Percentiles rank a stretch among this genome's conserved stretches.
phyloP scores from a whole-genome alignment of 2,113 vertebrate genomes.

The Hassar affinis region DNA sequence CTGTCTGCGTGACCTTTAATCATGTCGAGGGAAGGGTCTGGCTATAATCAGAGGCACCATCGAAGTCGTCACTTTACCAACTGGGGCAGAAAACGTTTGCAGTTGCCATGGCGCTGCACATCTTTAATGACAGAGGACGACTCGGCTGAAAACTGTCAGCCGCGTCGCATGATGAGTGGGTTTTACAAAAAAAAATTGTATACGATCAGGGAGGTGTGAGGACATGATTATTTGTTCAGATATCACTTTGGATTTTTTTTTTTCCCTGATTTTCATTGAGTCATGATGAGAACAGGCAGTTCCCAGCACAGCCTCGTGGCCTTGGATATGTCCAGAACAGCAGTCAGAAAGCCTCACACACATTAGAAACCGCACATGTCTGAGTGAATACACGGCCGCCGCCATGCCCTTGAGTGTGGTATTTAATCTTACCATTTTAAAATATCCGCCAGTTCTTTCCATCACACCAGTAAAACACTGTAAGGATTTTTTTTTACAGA shows the following conservation, averaged over 20 bases:
- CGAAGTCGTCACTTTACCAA: constrained; percentile 44
- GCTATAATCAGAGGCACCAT: constrained; percentile 25
- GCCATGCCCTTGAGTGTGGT: background rate
- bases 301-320: background rate
- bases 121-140: constrained; percentile 32
- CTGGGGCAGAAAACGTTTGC: constrained; percentile 21
- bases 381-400: background rate
- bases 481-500: background rate
- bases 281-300: constrained; percentile 7
- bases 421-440: background rate
- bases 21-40: constrained; percentile 5
- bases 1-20: constrained; percentile 42
- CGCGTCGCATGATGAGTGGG: background rate
- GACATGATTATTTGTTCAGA: background rate
- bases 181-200: background rate
- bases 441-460: background rate
- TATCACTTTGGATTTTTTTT: background rate
- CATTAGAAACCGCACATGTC: no score
- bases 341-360: background rate
- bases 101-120: constrained; percentile 38
- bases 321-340: background rate
- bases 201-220: background rate
- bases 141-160: background rate
- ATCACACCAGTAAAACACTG: background rate
- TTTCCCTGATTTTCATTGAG: background rate